phyloP scores from a whole-genome alignment of 2,888 invertebrate species.

The Pediacus dermestoides region DNA sequence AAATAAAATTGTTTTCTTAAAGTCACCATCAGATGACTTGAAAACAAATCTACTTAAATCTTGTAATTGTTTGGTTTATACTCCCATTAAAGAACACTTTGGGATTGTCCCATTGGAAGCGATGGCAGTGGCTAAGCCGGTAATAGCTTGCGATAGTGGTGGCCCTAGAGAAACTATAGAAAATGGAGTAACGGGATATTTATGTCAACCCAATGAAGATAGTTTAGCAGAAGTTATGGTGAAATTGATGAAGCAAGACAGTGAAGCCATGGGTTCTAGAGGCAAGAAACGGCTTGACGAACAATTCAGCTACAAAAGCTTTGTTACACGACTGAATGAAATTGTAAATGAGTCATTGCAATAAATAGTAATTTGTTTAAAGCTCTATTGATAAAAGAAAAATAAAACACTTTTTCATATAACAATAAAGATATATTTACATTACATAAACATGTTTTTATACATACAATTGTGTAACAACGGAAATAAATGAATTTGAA shows the following conservation, averaged over 20 bases:
- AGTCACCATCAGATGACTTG: constrained; percentile 80
- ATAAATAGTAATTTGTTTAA: constrained; percentile 23
- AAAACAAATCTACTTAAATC: constrained; percentile 76
- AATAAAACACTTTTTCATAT: constrained; percentile 1
- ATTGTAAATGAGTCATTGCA: constrained; percentile 47
- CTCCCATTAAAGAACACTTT: constrained; percentile 96
- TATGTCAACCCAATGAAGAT: constrained; percentile 67
- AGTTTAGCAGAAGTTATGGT: constrained; percentile 77
- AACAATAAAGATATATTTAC: constrained; percentile 3
- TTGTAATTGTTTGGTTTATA: constrained; percentile 83
- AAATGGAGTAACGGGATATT: constrained; percentile 74
- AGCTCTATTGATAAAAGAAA: constrained; percentile 17
- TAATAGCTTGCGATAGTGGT: constrained; percentile 92
- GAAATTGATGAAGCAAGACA: constrained; percentile 56
- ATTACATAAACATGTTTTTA: constrained; percentile 3
- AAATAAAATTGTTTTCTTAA: constrained; percentile 76
- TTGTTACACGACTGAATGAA: constrained; percentile 64
- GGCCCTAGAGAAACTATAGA: constrained; percentile 92
- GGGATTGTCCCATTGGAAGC: constrained; percentile 99
- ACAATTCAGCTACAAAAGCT: constrained; percentile 81
- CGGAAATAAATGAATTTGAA: too few species aligned
- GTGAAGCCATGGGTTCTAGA: constrained; percentile 64
- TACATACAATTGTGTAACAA: too few species aligned
- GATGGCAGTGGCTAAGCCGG: constrained; percentile 90
- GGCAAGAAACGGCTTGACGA: constrained; percentile 73